Base-by-base conservation (phyloP, 2,888 invertebrate genomes). In the Parnassius smintheus region DNA sequence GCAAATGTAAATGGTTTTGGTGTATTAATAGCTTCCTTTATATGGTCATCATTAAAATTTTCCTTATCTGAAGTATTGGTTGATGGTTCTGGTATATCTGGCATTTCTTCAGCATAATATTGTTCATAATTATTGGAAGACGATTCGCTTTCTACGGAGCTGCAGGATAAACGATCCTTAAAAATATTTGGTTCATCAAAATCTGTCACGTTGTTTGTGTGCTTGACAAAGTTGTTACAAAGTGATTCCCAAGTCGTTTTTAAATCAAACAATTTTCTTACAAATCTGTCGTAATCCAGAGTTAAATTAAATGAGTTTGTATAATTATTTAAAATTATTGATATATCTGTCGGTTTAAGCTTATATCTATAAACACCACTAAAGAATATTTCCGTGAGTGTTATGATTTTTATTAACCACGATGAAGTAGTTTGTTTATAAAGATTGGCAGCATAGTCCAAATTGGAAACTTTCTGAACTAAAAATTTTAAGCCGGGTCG, bases 401-500 rank as follows among this genome's bases (percentile, higher is more conserved):
- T 95, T 65, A 98, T 96, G 59, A 96, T 95, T 84, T 96, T 96
- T 22, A 98, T 96, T 50, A 98, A 95, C 95, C 98, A 97, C 0
- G 98, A 96, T 0, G 97, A 97, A 45, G 97, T 97, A 10, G 98
- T 97, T 86, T 98, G 98, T 65, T 96, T 96, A 80, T 97, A 98
- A n/a, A 98, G 91, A 85, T 97, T 98, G 1, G 98, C 97, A 4
- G 97, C 96, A 72, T 96, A 94, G 65, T 96, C 96, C 68, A 97
- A 93, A 77, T 96, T 96, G 0, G 96, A 96, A 0, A 98, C 97
- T 91, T 98, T 98, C 84, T 98, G 98, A 67, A 98, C 95, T 2
- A 98, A 93, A 82, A 98, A 98, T 83, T 98, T 98, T 22, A 98
- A 90, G 0, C 98, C 98, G 0, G 98, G 98, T 45, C 98, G 93